Conservation (phyloP, 2,888 invertebrate genomes). For the Sarcophaga caerulescens region DNA sequence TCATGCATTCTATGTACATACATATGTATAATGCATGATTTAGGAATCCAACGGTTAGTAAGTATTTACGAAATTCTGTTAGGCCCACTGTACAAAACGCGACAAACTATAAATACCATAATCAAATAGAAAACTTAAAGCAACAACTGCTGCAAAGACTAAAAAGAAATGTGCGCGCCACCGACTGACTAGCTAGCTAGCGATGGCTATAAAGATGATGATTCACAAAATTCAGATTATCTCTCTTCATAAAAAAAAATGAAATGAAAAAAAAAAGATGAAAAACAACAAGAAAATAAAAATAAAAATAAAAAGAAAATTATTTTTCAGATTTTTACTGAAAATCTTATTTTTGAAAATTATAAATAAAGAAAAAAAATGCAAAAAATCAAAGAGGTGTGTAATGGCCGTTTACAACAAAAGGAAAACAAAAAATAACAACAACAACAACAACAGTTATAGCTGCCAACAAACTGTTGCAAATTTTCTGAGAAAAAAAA, state of each 20-base stretch:
- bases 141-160: constrained; percentile 55
- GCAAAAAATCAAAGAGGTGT: constrained; percentile 51
- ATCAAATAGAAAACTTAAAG: constrained; percentile 48
- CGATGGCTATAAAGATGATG: constrained; percentile 49
- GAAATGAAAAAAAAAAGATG: background rate
- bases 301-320: constrained; percentile 33
- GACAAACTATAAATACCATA: constrained; percentile 60
- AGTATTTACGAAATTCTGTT: too few species aligned
- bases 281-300: constrained; percentile 10
- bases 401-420: constrained; percentile 32
- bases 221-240: constrained; percentile 65
- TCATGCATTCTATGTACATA: too few species aligned
- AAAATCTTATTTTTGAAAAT: constrained; percentile 4
- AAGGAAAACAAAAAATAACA: background rate
- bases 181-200: constrained; percentile 45
- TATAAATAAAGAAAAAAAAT: constrained; percentile 1
- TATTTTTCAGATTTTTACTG: constrained; percentile 5
- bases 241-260: constrained; percentile 52
- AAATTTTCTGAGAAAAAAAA: constrained; percentile 52
- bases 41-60: too few species aligned
- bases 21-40: too few species aligned
- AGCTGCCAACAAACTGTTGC: constrained; percentile 20
- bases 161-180: constrained; percentile 60
- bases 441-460: background rate
- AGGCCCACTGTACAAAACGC: constrained; percentile 43